Percentiles rank a stretch among this genome's conserved stretches.
Conservation (phyloP, 2,888 invertebrate species). For the Amiota minor region DNA sequence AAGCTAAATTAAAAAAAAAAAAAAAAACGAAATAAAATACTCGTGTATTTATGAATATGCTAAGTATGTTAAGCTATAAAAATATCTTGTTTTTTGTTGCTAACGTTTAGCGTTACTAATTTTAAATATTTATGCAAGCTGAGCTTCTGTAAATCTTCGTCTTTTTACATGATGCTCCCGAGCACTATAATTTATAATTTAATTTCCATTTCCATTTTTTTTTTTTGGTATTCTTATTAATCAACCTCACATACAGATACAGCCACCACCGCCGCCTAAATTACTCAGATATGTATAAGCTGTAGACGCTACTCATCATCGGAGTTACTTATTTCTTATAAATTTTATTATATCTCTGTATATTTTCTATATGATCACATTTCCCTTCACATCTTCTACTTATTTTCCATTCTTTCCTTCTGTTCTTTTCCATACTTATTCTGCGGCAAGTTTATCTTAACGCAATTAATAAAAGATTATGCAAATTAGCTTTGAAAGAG, state of each 20-base stretch:
- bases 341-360: slow-evolving; percentile 2
- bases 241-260: neutral
- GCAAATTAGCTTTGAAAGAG: slow-evolving; percentile 59
- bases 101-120: slow-evolving; percentile 8
- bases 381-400: slow-evolving; percentile 26
- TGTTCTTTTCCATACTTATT: slow-evolving; percentile 34
- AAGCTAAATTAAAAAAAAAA: too few species aligned
- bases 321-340: neutral
- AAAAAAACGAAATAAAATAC: too few species aligned
- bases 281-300: too few species aligned
- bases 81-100: neutral
- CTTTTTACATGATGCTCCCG: neutral
- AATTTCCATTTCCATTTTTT: neutral
- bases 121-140: slow-evolving; percentile 20
- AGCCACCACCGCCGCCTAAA: too few species aligned
- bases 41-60: too few species aligned
- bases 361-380: slow-evolving; percentile 37
- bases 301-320: neutral
- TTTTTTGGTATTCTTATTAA: neutral
- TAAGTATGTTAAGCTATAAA: neutral
- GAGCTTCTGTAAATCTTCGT: slow-evolving; percentile 16
- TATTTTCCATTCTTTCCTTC: slow-evolving; percentile 20
- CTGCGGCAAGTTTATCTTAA: slow-evolving; percentile 52
- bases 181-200: slow-evolving; percentile 12
- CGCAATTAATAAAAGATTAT: slow-evolving; percentile 70